Evolutionary conservation across 2,113 vertebrate species (phyloP).

Genomic region (Sorex araneus): DNA sequence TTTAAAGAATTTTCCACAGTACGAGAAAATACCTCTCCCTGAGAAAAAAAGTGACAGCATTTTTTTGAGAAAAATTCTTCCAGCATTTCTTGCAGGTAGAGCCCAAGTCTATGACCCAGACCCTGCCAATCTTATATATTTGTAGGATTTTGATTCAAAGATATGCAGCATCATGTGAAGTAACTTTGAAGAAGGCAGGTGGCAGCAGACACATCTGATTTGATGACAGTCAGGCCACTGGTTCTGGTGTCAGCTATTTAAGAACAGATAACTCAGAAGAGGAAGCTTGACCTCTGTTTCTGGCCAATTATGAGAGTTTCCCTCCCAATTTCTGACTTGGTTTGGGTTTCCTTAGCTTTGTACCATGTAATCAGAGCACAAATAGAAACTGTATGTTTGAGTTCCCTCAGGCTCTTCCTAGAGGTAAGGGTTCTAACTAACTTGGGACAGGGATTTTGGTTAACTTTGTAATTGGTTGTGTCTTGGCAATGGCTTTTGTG

Average conservation of each 20-base stretch:
- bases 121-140: not conserved
- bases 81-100: not conserved
- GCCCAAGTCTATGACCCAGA: not conserved
- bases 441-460: conserved; percentile 7
- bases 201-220: not conserved
- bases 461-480: conserved; percentile 61
- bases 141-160: not conserved
- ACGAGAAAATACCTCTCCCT: not conserved
- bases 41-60: not conserved
- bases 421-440: conserved; percentile 40
- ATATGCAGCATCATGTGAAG: not conserved
- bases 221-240: not conserved
- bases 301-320: conserved; percentile 50
- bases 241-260: not conserved
- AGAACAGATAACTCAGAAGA: conserved; percentile 29
- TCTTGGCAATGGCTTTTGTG: conserved; percentile 53
- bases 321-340: not conserved
- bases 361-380: conserved; percentile 23
- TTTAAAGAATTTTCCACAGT: not conserved
- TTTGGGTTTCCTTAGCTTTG: conserved; percentile 47
- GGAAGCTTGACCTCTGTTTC: not conserved
- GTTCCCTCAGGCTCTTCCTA: not conserved
- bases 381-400: conserved; percentile 39
- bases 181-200: not conserved
- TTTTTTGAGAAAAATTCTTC: too few species aligned